Conservation (phyloP, 2,888 invertebrate species). For the Polietes domitor region DNA sequence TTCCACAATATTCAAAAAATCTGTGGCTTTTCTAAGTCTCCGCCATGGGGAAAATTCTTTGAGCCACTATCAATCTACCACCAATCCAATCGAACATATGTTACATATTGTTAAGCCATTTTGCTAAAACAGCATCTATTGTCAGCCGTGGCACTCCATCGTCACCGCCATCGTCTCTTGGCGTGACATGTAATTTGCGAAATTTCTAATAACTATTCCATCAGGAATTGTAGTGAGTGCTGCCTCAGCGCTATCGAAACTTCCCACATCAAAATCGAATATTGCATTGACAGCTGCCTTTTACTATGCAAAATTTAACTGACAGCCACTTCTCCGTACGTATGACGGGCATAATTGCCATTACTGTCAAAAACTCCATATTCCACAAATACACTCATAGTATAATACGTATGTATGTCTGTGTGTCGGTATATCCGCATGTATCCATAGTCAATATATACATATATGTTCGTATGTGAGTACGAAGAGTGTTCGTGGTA, state of each 20-base stretch:
- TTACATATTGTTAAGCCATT: background rate
- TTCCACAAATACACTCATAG: conserved; percentile 18
- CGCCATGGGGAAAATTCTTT: no score
- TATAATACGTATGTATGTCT: background rate
- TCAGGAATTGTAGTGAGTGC: conserved; percentile 33
- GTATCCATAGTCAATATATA: background rate
- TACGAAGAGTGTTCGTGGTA: background rate
- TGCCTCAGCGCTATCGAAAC: conserved; percentile 38
- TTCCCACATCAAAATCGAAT: conserved; percentile 59
- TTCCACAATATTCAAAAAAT: no score
- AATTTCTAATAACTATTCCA: conserved; percentile 59
- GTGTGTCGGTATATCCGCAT: background rate
- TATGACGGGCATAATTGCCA: conserved; percentile 67
- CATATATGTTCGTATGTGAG: no score
- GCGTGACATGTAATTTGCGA: conserved; percentile 60
- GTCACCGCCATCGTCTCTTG: conserved; percentile 32
- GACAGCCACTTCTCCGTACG: conserved; percentile 63
- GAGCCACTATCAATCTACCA: no score
- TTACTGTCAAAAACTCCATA: conserved; percentile 64
- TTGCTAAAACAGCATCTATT: conserved; percentile 29
- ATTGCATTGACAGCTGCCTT: conserved; percentile 68
- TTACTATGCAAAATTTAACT: conserved; percentile 58
- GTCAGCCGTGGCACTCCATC: background rate
- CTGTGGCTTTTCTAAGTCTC: no score
- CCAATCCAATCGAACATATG: no score